phyloP scores from a whole-genome alignment of 2,888 invertebrate species.

The Scotopteryx bipunctaria region DNA sequence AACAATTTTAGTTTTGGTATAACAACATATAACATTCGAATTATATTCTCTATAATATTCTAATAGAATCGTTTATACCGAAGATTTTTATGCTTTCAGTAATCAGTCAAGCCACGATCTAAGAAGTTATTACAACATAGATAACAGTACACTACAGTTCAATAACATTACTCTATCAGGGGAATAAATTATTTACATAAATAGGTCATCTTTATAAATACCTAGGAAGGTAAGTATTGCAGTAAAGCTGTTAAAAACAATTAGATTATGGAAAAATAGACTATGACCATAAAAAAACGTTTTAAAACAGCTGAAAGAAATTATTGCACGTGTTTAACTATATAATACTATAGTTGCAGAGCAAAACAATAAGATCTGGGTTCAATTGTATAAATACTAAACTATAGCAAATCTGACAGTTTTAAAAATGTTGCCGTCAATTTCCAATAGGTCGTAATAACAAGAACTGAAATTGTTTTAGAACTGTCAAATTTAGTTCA shows the following conservation, averaged over 20 bases:
- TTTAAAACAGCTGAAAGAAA: slow-evolving; percentile 20
- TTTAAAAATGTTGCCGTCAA: no score
- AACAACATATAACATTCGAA: slow-evolving; percentile 70
- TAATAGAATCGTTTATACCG: slow-evolving; percentile 47
- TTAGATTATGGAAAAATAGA: slow-evolving; percentile 28
- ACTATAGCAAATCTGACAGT: no score
- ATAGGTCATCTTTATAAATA: slow-evolving; percentile 30
- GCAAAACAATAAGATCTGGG: slow-evolving; percentile 23
- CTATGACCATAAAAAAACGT: slow-evolving; percentile 30
- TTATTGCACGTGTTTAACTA: slow-evolving; percentile 37
- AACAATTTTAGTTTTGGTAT: slow-evolving; percentile 60
- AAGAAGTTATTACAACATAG: slow-evolving; percentile 43
- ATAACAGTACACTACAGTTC: slow-evolving; percentile 5
- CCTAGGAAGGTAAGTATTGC: slow-evolving; percentile 35
- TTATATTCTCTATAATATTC: slow-evolving; percentile 61
- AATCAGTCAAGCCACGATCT: slow-evolving; percentile 57
- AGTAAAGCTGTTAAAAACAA: slow-evolving; percentile 24
- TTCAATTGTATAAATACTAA: no score
- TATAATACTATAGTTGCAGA: slow-evolving; percentile 25
- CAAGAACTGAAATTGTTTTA: no score
- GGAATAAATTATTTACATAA: slow-evolving; percentile 35
- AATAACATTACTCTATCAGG: no score
- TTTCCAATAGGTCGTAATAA: no score
- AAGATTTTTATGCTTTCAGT: slow-evolving; percentile 49
- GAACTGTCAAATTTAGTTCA: no score